phyloP scores from a whole-genome alignment of 2,888 invertebrate species.

The Pachymerium ferrugineum region DNA sequence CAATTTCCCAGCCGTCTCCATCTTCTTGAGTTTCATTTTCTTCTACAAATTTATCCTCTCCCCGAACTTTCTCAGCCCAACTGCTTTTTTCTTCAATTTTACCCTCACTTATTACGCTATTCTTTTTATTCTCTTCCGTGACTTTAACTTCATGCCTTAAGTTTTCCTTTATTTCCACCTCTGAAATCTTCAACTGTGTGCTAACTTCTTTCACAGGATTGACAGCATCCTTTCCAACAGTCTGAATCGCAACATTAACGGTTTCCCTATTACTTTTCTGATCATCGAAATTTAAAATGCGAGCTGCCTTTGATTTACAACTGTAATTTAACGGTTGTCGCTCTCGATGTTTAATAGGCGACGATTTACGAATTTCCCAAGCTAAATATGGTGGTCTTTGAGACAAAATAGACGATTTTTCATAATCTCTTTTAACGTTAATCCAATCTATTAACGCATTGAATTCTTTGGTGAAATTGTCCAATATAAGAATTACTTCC shows the following conservation, averaged over 20 bases:
- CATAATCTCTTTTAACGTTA: slow-evolving; percentile 86
- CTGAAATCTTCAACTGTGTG: too few species aligned
- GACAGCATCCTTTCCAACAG: neutral
- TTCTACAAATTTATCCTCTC: neutral
- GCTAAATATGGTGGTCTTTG: slow-evolving; percentile 73
- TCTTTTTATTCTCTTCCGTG: neutral
- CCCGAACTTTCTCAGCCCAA: neutral
- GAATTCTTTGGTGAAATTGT: slow-evolving; percentile 91
- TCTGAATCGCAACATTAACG: neutral
- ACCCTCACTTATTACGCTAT: neutral
- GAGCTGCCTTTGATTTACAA: slow-evolving; percentile 45
- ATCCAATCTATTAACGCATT: slow-evolving; percentile 90
- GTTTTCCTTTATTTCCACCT: neutral
- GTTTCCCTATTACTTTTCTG: neutral
- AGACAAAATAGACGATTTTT: slow-evolving; percentile 63
- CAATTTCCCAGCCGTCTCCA: slow-evolving; percentile 74
- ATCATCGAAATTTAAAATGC: slow-evolving; percentile 33
- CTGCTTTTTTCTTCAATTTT: neutral
- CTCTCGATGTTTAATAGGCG: slow-evolving; percentile 53
- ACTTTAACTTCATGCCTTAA: too few species aligned
- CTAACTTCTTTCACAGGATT: neutral
- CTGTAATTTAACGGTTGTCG: slow-evolving; percentile 48
- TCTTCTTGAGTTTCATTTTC: neutral
- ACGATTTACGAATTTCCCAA: slow-evolving; percentile 93
- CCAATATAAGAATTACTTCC: slow-evolving; percentile 89